Conservation (phyloP, 2,797 vertebrate genomes). For the Picus viridis region DNA sequence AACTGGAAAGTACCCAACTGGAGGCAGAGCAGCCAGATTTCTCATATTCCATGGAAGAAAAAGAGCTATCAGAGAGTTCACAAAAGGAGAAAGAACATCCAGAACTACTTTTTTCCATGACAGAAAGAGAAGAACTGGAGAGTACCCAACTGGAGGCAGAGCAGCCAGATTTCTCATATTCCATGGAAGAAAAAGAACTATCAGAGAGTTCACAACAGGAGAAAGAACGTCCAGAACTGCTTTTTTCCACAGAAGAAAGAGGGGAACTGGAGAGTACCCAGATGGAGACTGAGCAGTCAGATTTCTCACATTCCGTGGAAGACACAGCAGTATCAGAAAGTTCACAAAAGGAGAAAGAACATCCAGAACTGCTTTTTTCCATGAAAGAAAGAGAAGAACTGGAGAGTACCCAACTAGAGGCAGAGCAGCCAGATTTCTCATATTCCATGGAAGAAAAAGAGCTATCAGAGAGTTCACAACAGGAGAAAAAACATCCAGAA, state of each 20-base stretch:
- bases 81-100: background rate
- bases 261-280: background rate
- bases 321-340: background rate
- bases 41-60: background rate
- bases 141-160: background rate
- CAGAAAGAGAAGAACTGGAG: background rate
- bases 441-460: too few relatives aligned
- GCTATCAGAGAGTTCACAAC: background rate
- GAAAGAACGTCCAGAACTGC: background rate
- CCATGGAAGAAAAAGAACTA: background rate
- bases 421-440: too few relatives aligned
- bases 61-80: background rate
- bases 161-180: background rate
- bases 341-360: too few relatives aligned
- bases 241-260: background rate
- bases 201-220: background rate
- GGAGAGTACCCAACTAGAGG: too few relatives aligned
- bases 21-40: background rate
- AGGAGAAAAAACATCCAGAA: background rate
- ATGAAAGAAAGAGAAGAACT: too few relatives aligned
- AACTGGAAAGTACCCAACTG: fast-evolving
- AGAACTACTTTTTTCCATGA: background rate
- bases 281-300: background rate
- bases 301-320: background rate
- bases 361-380: too few relatives aligned